A percentile compares a stretch with the other conserved stretches of the same genome.
phyloP scores from a whole-genome alignment of 2,113 vertebrate genomes.

The Callithrix jacchus region DNA sequence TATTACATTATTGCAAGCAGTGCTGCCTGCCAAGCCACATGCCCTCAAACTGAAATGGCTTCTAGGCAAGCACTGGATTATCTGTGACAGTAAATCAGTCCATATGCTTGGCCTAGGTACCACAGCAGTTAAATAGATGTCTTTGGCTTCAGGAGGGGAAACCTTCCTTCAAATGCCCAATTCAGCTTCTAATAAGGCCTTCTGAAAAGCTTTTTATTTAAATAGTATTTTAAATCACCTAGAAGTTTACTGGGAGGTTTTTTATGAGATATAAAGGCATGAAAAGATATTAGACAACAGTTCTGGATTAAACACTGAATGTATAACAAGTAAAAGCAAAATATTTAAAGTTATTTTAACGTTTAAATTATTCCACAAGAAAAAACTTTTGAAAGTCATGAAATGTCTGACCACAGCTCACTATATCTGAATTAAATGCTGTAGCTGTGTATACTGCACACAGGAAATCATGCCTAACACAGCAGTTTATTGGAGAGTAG shows the following conservation, averaged over 20 bases:
- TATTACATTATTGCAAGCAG: slow-evolving; percentile 72
- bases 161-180: slow-evolving; percentile 16
- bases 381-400: neutral
- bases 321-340: neutral
- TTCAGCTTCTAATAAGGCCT: neutral
- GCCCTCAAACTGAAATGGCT: slow-evolving; percentile 72
- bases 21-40: slow-evolving; percentile 56
- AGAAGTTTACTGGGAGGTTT: slow-evolving; percentile 32
- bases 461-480: slow-evolving; percentile 41
- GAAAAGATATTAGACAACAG: neutral
- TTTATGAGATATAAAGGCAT: neutral
- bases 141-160: slow-evolving; percentile 54
- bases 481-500: slow-evolving; percentile 15
- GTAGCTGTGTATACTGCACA: neutral
- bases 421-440: neutral
- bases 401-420: neutral
- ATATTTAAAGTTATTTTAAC: neutral
- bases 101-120: slow-evolving; percentile 7
- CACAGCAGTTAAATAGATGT: slow-evolving; percentile 44
- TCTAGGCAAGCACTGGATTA: slow-evolving; percentile 53
- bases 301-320: slow-evolving; percentile 28
- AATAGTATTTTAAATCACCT: slow-evolving; percentile 47
- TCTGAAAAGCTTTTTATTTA: slow-evolving; percentile 42
- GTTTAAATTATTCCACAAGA: neutral
- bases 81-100: slow-evolving; percentile 71